Percentiles rank a stretch among this genome's conserved stretches.
Conservation (phyloP, 1,140 invertebrate genomes). For the Sitobion miscanthi region DNA sequence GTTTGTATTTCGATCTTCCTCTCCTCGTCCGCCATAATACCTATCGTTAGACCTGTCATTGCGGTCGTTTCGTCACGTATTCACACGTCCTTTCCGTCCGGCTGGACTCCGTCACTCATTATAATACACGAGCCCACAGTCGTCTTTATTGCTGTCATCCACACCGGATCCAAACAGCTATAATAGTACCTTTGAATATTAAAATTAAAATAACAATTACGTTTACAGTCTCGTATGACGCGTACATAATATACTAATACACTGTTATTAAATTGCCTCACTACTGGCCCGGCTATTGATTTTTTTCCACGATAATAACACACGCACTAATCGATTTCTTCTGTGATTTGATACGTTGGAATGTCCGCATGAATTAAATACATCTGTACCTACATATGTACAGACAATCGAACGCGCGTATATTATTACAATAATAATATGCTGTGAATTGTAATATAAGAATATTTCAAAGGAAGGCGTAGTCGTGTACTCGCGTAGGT, state of each 20-base stretch:
- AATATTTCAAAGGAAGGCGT: too few species aligned
- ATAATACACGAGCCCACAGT: background rate
- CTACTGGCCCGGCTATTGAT: background rate
- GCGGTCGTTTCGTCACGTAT: constrained; percentile 44
- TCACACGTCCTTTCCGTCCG: constrained; percentile 29
- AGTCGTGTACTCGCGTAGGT: too few species aligned
- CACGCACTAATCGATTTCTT: background rate
- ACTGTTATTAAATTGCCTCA: background rate
- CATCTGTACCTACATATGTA: background rate
- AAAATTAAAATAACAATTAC: constrained; percentile 31
- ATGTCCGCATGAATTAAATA: background rate
- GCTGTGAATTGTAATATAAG: too few species aligned
- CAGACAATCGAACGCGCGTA: background rate
- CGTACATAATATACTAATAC: background rate
- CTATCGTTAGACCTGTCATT: background rate
- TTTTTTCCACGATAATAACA: background rate
- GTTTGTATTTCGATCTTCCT: constrained; percentile 13
- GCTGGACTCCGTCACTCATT: constrained; percentile 12
- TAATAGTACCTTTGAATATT: background rate
- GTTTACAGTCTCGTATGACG: background rate
- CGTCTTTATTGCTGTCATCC: background rate
- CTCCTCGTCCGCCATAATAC: too few species aligned
- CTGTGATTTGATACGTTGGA: background rate
- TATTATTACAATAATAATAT: too few species aligned
- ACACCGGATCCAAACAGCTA: background rate